Conservation (phyloP, 2,888 invertebrate genomes). For the Salticus scenicus region DNA sequence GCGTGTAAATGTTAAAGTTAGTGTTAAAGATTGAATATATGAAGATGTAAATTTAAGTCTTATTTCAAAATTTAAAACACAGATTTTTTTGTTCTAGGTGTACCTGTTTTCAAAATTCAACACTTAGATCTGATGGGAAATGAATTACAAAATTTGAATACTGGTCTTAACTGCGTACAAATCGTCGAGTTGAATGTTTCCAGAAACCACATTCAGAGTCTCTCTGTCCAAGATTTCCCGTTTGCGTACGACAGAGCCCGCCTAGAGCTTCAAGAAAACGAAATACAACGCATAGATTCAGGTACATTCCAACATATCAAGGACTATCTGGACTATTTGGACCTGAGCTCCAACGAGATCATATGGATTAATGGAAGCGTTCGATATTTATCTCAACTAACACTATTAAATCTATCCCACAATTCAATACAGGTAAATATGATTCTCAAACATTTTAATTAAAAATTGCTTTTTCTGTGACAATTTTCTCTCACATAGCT, state of each 20-base stretch:
- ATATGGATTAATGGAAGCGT: conserved; percentile 30
- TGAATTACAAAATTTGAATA: neutral
- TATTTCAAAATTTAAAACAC: no score
- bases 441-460: no score
- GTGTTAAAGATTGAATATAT: no score
- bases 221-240: conserved; percentile 24
- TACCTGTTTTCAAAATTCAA: conserved; percentile 23
- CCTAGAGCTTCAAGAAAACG: conserved; percentile 26
- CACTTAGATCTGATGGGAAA: conserved; percentile 27
- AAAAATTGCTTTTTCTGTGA: no score
- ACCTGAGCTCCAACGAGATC: conserved; percentile 35
- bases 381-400: conserved; percentile 26
- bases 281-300: conserved; percentile 11
- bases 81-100: conserved; percentile 26
- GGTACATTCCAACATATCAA: conserved; percentile 6
- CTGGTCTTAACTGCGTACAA: conserved; percentile 31
- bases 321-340: conserved; percentile 32
- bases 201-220: conserved; percentile 24
- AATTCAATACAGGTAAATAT: conserved; percentile 34
- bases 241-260: conserved; percentile 26
- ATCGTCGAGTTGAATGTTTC: conserved; percentile 36
- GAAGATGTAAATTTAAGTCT: no score
- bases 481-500: no score
- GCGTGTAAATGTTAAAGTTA: no score
- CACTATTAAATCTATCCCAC: conserved; percentile 34